phyloP scores from a whole-genome alignment of 1,140 invertebrate genomes.

The Hyles euphorbiae region DNA sequence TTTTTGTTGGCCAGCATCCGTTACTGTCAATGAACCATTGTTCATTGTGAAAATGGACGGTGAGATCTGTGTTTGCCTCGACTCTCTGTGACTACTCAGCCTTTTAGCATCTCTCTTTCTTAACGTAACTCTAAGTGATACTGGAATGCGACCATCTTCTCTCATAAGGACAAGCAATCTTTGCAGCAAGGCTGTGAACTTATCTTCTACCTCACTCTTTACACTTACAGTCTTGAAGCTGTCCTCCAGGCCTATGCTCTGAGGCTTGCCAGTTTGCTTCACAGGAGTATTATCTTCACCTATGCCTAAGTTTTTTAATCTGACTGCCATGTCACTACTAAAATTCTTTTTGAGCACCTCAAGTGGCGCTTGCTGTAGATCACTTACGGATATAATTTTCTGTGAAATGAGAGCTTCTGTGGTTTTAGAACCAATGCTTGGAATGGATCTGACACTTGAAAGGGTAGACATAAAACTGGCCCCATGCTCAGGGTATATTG shows the following conservation, averaged over 20 bases:
- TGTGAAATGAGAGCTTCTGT: conserved; percentile 78
- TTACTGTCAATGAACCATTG: conserved; percentile 71
- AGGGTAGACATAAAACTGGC: conserved; percentile 79
- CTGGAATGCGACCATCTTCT: conserved; percentile 85
- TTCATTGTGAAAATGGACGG: conserved; percentile 78
- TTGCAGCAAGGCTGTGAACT: conserved; percentile 79
- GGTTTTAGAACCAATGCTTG: conserved; percentile 84
- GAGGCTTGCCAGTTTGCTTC: conserved; percentile 81
- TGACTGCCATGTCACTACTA: conserved; percentile 80
- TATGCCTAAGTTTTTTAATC: conserved; percentile 81
- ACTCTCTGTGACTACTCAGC: conserved; percentile 80
- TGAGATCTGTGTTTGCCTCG: conserved; percentile 82
- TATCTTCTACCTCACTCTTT: conserved; percentile 82
- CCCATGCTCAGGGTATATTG: conserved; percentile 82
- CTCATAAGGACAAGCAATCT: conserved; percentile 82
- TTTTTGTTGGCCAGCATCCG: conserved; percentile 78
- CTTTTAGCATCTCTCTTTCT: conserved; percentile 79
- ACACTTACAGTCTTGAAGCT: conserved; percentile 82
- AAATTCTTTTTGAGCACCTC: conserved; percentile 77
- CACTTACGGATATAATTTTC: conserved; percentile 79
- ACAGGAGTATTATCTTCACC: conserved; percentile 83
- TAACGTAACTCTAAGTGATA: conserved; percentile 83
- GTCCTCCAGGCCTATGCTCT: conserved; percentile 85
- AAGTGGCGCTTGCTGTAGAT: conserved; percentile 79
- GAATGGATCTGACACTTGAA: conserved; percentile 78